Conservation (phyloP, 2,888 invertebrate species). For the Trilocha varians region DNA sequence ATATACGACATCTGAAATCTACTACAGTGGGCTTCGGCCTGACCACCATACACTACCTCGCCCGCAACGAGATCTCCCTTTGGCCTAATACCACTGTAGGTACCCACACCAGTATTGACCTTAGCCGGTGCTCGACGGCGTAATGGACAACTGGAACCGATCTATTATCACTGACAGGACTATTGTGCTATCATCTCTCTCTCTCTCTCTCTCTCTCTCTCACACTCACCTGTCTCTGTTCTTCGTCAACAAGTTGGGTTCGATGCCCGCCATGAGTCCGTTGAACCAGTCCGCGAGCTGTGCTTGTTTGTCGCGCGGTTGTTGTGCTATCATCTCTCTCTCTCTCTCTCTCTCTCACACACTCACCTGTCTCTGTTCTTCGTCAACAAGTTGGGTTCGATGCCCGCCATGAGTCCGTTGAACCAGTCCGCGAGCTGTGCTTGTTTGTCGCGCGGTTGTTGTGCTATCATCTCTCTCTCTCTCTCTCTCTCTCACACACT, state of each 20-base stretch:
- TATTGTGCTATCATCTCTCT: too few species aligned
- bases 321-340: too few species aligned
- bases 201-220: too few species aligned
- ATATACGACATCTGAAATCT: too few species aligned
- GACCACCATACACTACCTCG: too few species aligned
- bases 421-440: slow-evolving; percentile 95
- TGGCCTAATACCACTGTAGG: too few species aligned
- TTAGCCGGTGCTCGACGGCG: too few species aligned
- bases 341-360: too few species aligned
- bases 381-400: slow-evolving; percentile 94
- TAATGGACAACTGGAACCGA: too few species aligned
- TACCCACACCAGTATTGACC: neutral
- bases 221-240: slow-evolving; percentile 92
- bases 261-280: slow-evolving; percentile 96
- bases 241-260: slow-evolving; percentile 94
- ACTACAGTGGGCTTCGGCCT: too few species aligned
- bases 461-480: slow-evolving; percentile 58
- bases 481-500: slow-evolving; percentile 14
- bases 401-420: slow-evolving; percentile 95
- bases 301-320: slow-evolving; percentile 89
- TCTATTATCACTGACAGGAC: too few species aligned
- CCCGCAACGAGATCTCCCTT: too few species aligned
- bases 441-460: slow-evolving; percentile 93
- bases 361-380: slow-evolving; percentile 96
- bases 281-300: slow-evolving; percentile 96